A percentile compares a stretch with the other conserved stretches of the same genome.
Conservation (phyloP, 2,888 invertebrate genomes). For the Meiosimyza decipiens region DNA sequence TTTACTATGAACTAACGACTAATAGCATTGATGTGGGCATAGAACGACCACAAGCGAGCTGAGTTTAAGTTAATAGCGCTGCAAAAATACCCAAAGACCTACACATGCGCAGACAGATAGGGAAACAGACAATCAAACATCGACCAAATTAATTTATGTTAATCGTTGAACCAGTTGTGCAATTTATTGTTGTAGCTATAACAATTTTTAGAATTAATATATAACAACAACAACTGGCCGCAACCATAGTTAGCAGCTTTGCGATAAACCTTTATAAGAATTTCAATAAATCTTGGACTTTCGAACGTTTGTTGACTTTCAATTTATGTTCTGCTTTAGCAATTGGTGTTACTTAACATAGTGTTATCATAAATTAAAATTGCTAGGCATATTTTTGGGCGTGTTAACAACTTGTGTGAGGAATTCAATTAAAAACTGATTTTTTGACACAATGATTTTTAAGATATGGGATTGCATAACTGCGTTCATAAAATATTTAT, state of each 20-base stretch:
- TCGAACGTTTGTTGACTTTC: neutral
- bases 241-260: constrained; percentile 2
- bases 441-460: no score
- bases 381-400: constrained; percentile 5
- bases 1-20: neutral
- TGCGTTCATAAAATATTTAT: no score
- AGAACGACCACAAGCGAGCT: constrained; percentile 2
- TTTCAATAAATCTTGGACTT: neutral
- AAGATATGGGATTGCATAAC: no score
- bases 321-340: constrained; percentile 1
- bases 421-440: no score
- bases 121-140: neutral
- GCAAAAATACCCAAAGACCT: neutral
- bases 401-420: neutral
- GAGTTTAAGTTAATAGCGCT: no score
- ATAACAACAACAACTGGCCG: neutral
- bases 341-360: constrained; percentile 7
- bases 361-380: no score
- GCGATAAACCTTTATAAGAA: constrained; percentile 10
- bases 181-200: neutral
- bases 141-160: constrained; percentile 23
- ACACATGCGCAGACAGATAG: neutral
- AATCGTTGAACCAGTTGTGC: constrained; percentile 20
- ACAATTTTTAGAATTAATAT: neutral
- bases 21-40: neutral